Evolutionary conservation across 2,888 invertebrate genomes (phyloP).

Genomic region (Leucophenga montana): DNA sequence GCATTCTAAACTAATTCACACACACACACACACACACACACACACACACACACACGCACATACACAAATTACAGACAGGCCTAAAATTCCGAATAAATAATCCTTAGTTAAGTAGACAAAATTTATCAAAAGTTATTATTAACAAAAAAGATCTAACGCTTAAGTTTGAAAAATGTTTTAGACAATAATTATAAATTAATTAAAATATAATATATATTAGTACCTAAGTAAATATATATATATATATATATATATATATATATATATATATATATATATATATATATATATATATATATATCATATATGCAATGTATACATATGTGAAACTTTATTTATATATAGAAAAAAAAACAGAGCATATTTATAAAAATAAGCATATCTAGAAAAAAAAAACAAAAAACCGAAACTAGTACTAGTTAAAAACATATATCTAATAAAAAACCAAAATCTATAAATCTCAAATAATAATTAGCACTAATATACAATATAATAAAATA

Average conservation of each 20-base stretch:
- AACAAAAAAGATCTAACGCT: conserved; percentile 8
- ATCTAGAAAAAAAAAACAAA: no score
- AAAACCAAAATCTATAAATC: conserved; percentile 20
- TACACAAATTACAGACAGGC: no score
- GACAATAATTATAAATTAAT: conserved; percentile 59
- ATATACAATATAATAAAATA: conserved; percentile 16
- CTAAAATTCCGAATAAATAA: no score
- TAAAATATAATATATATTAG: conserved; percentile 8
- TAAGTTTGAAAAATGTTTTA: conserved; percentile 54
- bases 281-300: no score
- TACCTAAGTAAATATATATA: conserved; percentile 20
- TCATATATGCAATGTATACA: conserved; percentile 25
- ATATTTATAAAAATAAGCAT: not conserved
- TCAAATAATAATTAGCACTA: conserved; percentile 38
- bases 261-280: no score
- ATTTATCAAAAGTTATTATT: not conserved
- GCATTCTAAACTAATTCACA: not conserved
- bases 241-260: conserved; percentile 15
- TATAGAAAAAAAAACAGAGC: not conserved
- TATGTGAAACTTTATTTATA: conserved; percentile 19
- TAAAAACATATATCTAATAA: not conserved
- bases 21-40: no score
- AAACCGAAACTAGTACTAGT: no score
- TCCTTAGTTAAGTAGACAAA: conserved; percentile 16
- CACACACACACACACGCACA: no score